Conservation (phyloP, 2,113 vertebrate genomes). For the Crotalus tigris region DNA sequence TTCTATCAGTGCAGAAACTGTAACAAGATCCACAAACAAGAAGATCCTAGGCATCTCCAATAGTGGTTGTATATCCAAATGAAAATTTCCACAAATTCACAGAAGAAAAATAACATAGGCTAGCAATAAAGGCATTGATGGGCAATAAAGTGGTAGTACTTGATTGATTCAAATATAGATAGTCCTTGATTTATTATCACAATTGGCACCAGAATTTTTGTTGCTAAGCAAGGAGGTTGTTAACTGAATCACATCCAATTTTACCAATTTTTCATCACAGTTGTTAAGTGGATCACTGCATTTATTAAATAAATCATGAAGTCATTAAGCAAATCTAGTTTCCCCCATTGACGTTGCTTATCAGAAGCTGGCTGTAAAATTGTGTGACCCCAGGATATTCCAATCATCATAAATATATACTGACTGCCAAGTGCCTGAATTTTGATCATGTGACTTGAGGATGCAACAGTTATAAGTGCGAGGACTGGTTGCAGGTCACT, state of each 20-base stretch:
- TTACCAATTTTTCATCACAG: neutral
- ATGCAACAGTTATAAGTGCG: neutral
- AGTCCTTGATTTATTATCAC: neutral
- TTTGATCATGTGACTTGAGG: neutral
- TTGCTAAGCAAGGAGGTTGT: neutral
- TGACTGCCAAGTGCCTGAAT: neutral
- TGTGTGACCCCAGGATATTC: neutral
- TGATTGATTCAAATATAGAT: neutral
- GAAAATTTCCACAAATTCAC: neutral
- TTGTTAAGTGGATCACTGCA: neutral
- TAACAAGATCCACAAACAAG: neutral
- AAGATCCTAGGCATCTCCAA: neutral
- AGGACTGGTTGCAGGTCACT: neutral
- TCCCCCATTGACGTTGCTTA: neutral
- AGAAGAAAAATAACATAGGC: neutral
- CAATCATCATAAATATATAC: neutral
- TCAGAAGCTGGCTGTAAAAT: neutral
- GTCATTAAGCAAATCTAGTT: neutral
- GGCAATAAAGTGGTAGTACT: neutral
- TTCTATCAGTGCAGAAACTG: neutral
- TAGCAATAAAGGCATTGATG: neutral
- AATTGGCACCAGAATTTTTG: neutral
- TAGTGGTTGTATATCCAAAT: neutral
- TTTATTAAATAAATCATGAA: neutral
- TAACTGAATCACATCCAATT: neutral